A percentile compares a stretch with the other conserved stretches of the same genome.
These are phyloP conservation scores for Lutjanus argentimaculatus DNA, from an alignment of 2,797 vertebrate genomes.

Conservation along the genomic window DNA sequence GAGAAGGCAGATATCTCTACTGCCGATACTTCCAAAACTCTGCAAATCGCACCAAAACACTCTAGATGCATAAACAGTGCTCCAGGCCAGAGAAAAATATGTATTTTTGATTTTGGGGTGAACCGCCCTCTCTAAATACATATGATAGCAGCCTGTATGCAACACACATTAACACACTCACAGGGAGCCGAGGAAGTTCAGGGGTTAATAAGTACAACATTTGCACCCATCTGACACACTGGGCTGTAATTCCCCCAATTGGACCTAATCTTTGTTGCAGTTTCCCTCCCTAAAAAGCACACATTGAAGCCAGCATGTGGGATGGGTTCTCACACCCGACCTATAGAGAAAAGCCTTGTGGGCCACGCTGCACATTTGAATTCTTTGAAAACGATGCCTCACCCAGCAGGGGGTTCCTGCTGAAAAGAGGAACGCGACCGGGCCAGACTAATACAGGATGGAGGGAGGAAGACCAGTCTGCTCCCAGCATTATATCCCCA, in stretches of 20 bases:
- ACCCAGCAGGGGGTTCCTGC: constrained; percentile 81
- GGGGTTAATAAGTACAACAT: constrained; percentile 33
- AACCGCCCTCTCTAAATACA: neutral
- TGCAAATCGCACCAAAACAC: too few relatives aligned
- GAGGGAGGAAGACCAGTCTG: constrained; percentile 60
- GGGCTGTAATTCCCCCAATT: constrained; percentile 15
- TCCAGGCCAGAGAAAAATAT: too few relatives aligned
- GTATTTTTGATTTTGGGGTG: too few relatives aligned
- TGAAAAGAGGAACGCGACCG: constrained; percentile 67
- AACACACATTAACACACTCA: constrained; percentile 3
- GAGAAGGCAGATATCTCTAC: too few relatives aligned
- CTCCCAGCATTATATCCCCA: constrained; percentile 57
- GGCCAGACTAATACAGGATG: constrained; percentile 68
- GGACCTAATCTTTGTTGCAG: constrained; percentile 41
- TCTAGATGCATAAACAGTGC: too few relatives aligned
- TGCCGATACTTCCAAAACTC: too few relatives aligned
- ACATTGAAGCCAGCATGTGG: constrained; percentile 42
- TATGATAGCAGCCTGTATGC: neutral
- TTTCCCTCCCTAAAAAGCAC: constrained; percentile 37
- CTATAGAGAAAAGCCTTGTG: constrained; percentile 38
- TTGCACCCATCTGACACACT: constrained; percentile 34
- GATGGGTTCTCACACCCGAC: constrained; percentile 71
- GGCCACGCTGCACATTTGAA: constrained; percentile 66
- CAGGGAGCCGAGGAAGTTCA: constrained; percentile 31
- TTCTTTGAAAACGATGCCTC: constrained; percentile 77